A percentile compares a stretch with the other conserved stretches of the same genome.
Conservation (phyloP, 92 coral and sea anemone species). For the Metridium senile region DNA sequence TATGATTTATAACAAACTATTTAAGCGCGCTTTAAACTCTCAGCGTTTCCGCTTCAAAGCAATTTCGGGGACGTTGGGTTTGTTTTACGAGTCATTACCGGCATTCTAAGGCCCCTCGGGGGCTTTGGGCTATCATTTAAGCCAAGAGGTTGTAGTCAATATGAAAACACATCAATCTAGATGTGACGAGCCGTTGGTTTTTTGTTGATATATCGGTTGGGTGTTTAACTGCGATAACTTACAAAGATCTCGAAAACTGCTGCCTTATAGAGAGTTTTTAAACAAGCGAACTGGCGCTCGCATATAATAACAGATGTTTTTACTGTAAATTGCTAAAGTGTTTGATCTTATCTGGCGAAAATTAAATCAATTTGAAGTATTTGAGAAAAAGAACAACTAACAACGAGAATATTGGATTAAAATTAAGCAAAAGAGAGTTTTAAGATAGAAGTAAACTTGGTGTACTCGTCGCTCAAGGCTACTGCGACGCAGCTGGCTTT, state of each 20-base stretch:
- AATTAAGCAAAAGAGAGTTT: not conserved
- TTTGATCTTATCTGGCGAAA: conserved; percentile 31
- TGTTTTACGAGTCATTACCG: conserved; percentile 51
- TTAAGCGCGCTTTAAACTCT: conserved; percentile 38
- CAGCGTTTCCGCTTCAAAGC: conserved; percentile 35
- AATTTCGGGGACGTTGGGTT: conserved; percentile 27
- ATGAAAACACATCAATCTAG: conserved; percentile 46
- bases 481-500: conserved; percentile 8
- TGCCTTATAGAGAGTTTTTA: conserved; percentile 19
- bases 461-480: conserved; percentile 12
- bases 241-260: conserved; percentile 9
- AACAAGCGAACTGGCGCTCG: conserved; percentile 31
- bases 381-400: conserved; percentile 23
- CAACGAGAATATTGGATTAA: conserved; percentile 21
- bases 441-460: not conserved
- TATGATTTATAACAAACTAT: conserved; percentile 45
- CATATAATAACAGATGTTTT: conserved; percentile 18
- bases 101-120: conserved; percentile 25
- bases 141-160: conserved; percentile 19
- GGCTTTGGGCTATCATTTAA: conserved; percentile 20
- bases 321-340: conserved; percentile 33
- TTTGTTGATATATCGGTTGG: conserved; percentile 17
- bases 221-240: conserved; percentile 16
- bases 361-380: conserved; percentile 32
- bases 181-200: conserved; percentile 10